Evolutionary conservation across 2,888 invertebrate species (phyloP).

Genomic region (Philereme vetulata): DNA sequence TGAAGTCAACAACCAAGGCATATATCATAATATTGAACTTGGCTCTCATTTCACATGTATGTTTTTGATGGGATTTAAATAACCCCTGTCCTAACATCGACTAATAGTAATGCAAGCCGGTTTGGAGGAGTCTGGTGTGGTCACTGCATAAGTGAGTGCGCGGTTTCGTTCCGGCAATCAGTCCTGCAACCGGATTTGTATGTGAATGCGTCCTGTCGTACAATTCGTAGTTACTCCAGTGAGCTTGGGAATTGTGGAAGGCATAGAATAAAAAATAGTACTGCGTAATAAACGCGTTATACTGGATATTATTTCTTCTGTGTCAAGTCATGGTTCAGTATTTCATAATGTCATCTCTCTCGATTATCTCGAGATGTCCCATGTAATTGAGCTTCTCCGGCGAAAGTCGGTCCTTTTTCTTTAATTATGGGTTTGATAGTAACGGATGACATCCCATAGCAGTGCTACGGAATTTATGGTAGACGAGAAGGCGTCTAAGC

Average conservation of each 20-base stretch:
- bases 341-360: slow-evolving; percentile 27
- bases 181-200: slow-evolving; percentile 12
- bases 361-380: slow-evolving; percentile 10
- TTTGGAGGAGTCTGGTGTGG: no score
- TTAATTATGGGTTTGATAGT: slow-evolving; percentile 1
- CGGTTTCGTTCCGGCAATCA: neutral
- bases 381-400: slow-evolving; percentile 7
- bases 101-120: no score
- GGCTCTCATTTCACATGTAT: no score
- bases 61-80: no score
- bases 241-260: slow-evolving; percentile 38
- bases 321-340: slow-evolving; percentile 5
- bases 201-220: slow-evolving; percentile 20
- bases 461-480: neutral
- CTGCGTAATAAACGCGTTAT: neutral
- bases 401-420: neutral
- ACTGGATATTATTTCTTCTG: slow-evolving; percentile 12
- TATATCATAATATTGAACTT: no score
- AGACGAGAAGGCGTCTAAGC: no score
- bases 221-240: slow-evolving; percentile 39
- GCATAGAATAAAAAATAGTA: slow-evolving; percentile 9
- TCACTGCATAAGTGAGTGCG: neutral
- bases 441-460: neutral
- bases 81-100: no score
- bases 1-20: no score